Percentiles rank a stretch among this genome's conserved stretches.
Evolutionary conservation across 2,797 vertebrate species (phyloP).

Genomic region (Picus viridis): DNA sequence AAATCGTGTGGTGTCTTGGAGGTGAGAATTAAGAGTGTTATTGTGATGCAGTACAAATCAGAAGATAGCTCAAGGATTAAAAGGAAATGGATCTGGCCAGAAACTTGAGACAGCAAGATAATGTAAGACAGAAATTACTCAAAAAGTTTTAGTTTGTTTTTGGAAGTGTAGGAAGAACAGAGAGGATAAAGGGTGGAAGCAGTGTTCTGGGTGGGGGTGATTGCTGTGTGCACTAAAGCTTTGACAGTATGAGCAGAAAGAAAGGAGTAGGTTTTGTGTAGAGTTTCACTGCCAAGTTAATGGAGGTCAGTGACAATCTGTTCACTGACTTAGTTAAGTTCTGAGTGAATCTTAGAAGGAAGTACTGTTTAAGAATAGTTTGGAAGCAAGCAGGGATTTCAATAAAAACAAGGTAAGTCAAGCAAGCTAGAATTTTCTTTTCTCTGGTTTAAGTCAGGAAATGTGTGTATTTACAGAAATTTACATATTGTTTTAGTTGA

Average conservation of each 20-base stretch:
- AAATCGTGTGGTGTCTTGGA: not conserved
- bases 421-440: not conserved
- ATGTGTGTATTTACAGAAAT: not conserved
- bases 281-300: not conserved
- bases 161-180: not conserved
- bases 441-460: not conserved
- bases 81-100: not conserved
- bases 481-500: rapidly evolving
- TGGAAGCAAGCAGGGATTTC: not conserved
- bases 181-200: not conserved
- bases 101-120: not conserved
- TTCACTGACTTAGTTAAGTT: not conserved
- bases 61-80: not conserved
- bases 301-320: not conserved
- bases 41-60: not conserved
- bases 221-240: not conserved
- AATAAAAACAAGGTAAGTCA: not conserved
- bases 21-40: not conserved
- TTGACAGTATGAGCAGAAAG: not conserved
- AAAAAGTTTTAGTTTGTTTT: not conserved
- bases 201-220: not conserved
- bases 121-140: not conserved
- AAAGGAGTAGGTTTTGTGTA: not conserved
- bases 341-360: not conserved
- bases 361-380: not conserved